A percentile compares a stretch with the other conserved stretches of the same genome.
Conservation (phyloP, 2,113 vertebrate species). For the Fulmarus glacialis region DNA sequence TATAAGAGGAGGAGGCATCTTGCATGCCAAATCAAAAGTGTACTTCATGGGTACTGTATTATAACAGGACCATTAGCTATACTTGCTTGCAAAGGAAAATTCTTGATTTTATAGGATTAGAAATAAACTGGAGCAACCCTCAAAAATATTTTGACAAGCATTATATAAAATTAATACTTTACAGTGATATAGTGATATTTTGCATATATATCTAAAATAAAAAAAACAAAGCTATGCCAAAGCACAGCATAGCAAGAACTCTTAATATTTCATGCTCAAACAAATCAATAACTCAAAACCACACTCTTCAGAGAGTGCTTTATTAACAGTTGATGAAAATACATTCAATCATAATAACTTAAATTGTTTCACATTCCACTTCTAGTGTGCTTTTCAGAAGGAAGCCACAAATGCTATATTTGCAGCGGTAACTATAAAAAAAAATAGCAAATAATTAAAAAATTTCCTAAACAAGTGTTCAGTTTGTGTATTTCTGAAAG, state of each 20-base stretch:
- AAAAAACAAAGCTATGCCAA: background rate
- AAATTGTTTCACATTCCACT: background rate
- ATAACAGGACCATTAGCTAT: background rate
- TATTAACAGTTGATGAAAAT: conserved; percentile 3
- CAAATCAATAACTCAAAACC: background rate
- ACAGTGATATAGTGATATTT: background rate
- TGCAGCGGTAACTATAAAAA: background rate
- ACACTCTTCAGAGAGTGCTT: background rate
- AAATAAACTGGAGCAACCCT: background rate
- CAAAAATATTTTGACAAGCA: background rate
- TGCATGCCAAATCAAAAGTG: background rate
- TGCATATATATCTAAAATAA: background rate
- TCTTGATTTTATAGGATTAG: background rate
- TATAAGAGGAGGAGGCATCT: background rate
- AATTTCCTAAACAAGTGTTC: background rate
- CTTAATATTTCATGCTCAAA: background rate
- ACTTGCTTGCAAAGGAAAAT: background rate
- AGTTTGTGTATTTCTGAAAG: background rate
- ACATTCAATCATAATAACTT: background rate
- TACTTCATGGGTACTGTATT: background rate
- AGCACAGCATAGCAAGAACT: background rate
- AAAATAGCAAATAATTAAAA: background rate
- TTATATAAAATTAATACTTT: background rate
- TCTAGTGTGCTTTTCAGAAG: background rate
- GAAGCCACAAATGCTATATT: background rate